Conservation (phyloP, 2,797 vertebrate genomes). For the Podarcis lilfordi region DNA sequence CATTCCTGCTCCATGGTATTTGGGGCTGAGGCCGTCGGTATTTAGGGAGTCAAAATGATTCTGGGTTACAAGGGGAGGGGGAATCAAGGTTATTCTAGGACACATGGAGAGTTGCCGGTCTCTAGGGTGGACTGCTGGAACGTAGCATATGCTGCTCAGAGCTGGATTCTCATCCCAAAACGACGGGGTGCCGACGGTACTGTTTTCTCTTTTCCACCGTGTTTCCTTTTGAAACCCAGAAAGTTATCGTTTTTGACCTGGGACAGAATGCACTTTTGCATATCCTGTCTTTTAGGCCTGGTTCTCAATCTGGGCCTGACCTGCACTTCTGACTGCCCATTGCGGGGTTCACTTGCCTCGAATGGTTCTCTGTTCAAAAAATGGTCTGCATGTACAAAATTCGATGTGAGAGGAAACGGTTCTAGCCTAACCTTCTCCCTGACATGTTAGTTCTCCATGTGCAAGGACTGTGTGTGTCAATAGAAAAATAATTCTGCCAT, state of each 20-base stretch:
- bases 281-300: background rate
- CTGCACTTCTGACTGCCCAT: background rate
- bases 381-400: background rate
- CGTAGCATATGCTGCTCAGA: background rate
- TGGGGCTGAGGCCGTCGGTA: background rate
- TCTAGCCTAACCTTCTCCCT: too few relatives aligned
- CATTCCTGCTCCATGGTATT: conserved; percentile 1
- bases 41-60: background rate
- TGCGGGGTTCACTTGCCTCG: background rate
- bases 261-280: background rate
- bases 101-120: conserved; percentile 6
- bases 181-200: background rate
- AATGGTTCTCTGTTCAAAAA: background rate
- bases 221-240: background rate
- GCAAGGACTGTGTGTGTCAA: background rate
- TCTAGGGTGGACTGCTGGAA: background rate
- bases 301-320: background rate
- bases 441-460: background rate
- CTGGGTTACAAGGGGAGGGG: background rate
- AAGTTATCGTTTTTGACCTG: background rate
- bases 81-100: conserved; percentile 30
- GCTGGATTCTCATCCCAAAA: background rate
- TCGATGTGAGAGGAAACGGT: background rate
- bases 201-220: background rate
- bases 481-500: background rate